phyloP scores from a whole-genome alignment of 2,888 invertebrate genomes.

The Heliconius erato region DNA sequence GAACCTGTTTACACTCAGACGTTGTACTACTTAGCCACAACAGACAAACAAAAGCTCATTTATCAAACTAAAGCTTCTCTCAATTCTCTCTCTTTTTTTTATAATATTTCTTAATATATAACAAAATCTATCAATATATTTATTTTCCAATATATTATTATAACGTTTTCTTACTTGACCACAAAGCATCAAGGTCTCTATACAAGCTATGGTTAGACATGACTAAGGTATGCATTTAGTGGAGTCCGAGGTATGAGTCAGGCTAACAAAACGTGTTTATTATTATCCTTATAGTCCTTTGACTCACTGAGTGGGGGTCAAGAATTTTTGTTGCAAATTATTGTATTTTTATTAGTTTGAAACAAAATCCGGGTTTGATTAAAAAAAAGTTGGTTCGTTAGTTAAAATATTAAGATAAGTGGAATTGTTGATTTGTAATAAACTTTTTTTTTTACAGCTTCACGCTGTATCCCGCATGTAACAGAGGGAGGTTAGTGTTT shows the following conservation, averaged over 20 bases:
- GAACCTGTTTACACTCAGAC: no score
- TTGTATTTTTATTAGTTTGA: neutral
- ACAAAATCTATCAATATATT: neutral
- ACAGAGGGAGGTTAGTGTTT: no score
- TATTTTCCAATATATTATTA: neutral
- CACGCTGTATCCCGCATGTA: no score
- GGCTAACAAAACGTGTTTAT: constrained; percentile 21
- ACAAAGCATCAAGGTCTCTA: constrained; percentile 8
- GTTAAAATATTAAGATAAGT: neutral
- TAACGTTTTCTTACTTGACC: neutral
- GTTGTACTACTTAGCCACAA: no score
- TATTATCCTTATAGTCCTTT: constrained; percentile 13
- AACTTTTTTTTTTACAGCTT: no score
- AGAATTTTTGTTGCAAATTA: constrained; percentile 20
- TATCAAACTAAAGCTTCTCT: neutral
- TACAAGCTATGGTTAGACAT: constrained; percentile 22
- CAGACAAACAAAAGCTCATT: neutral
- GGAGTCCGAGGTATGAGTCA: constrained; percentile 19
- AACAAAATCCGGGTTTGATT: neutral
- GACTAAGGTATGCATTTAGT: constrained; percentile 25
- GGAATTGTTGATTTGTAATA: neutral
- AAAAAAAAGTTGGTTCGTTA: neutral
- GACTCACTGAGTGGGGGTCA: constrained; percentile 11
- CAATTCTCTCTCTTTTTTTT: neutral
- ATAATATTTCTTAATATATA: no score